Evolutionary conservation across 2,888 invertebrate species (phyloP).

Genomic region (Xylocampa areola): DNA sequence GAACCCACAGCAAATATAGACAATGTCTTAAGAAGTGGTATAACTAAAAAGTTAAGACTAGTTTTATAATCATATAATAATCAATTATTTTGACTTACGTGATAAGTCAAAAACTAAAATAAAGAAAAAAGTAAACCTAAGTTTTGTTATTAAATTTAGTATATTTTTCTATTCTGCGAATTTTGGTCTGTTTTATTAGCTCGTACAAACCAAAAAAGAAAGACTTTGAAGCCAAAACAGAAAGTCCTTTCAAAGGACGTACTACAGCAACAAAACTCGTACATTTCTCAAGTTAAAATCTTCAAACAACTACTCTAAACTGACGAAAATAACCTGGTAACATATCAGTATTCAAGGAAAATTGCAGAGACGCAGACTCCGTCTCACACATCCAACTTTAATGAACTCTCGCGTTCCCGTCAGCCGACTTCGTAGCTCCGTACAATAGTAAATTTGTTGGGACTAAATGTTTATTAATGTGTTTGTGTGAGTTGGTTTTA

Average conservation of each 20-base stretch:
- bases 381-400: constrained; percentile 44
- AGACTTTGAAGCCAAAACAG: background rate
- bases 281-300: constrained; percentile 17
- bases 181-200: too few relatives aligned
- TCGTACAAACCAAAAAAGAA: too few relatives aligned
- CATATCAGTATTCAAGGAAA: constrained; percentile 36
- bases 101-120: too few relatives aligned
- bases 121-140: too few relatives aligned
- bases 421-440: constrained; percentile 51
- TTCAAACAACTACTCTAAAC: constrained; percentile 33
- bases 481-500: constrained; percentile 47
- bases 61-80: too few relatives aligned
- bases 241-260: background rate
- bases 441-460: constrained; percentile 62
- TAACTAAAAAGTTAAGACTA: too few relatives aligned
- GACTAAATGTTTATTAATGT: constrained; percentile 68
- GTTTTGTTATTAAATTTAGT: too few relatives aligned
- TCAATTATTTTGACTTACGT: too few relatives aligned
- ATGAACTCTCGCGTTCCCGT: constrained; percentile 32
- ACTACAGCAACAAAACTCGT: background rate
- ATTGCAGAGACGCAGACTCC: constrained; percentile 19
- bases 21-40: too few relatives aligned
- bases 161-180: too few relatives aligned
- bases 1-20: too few relatives aligned
- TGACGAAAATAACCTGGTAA: constrained; percentile 28